A percentile compares a stretch with the other conserved stretches of the same genome.
Evolutionary conservation across 2,797 vertebrate species (phyloP).

Genomic region (Poecilia gillii): DNA sequence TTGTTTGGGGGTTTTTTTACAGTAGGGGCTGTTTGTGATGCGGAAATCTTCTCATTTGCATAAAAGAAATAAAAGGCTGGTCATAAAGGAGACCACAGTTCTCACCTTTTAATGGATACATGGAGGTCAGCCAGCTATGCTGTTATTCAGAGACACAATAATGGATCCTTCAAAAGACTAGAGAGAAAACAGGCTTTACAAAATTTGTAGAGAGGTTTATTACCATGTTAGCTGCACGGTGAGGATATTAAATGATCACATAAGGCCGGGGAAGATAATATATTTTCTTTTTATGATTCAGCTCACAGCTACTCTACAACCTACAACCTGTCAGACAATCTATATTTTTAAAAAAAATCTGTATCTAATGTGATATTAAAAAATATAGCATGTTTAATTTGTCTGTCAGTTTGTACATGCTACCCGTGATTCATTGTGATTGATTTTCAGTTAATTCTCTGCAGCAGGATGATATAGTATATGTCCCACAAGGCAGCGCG

Average conservation of each 20-base stretch:
- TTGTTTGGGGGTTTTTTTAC: constrained; percentile 10
- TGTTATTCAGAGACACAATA: constrained; percentile 50
- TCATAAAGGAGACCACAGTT: constrained; percentile 53
- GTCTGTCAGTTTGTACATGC: constrained; percentile 57
- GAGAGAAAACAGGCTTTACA: constrained; percentile 50
- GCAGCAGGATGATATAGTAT: constrained; percentile 56
- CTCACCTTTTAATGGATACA: constrained; percentile 45
- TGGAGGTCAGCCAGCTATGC: constrained; percentile 54
- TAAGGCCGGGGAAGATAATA: constrained; percentile 54
- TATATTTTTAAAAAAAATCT: constrained; percentile 24
- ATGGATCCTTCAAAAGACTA: constrained; percentile 61
- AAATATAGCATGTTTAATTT: constrained; percentile 68
- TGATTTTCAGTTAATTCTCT: constrained; percentile 68
- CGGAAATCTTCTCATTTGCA: constrained; percentile 34
- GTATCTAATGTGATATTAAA: constrained; percentile 56
- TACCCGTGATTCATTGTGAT: constrained; percentile 62
- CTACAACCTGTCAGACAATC: constrained; percentile 57
- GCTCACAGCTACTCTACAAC: constrained; percentile 34
- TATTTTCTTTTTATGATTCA: constrained; percentile 59
- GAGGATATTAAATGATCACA: constrained; percentile 56
- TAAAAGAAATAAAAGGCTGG: constrained; percentile 29
- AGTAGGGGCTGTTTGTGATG: constrained; percentile 9
- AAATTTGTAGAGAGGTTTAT: constrained; percentile 62
- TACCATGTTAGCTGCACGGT: constrained; percentile 65
- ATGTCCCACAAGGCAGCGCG: constrained; percentile 52